phyloP scores from a whole-genome alignment of 2,888 invertebrate genomes.

The Oxystoma pomonae region DNA sequence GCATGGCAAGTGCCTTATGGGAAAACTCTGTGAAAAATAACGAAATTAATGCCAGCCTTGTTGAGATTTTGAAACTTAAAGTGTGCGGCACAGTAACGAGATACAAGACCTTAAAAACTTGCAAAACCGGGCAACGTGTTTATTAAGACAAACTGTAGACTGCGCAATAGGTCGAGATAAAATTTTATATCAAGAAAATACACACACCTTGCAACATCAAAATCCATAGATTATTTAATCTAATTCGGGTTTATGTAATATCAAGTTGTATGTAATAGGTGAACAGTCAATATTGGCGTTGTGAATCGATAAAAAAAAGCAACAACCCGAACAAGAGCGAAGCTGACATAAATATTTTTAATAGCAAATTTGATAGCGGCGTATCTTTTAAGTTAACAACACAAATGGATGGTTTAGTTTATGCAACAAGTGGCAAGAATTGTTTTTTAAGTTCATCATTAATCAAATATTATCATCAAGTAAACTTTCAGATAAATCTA shows the following conservation, averaged over 20 bases:
- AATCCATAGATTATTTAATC: background rate
- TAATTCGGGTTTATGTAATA: background rate
- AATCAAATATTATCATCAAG: too few relatives aligned
- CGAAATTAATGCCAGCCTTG: background rate
- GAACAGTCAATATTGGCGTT: background rate
- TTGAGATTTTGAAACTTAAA: background rate
- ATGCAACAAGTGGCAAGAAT: too few relatives aligned
- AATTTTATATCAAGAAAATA: background rate
- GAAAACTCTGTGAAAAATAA: background rate
- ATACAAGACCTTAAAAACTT: background rate
- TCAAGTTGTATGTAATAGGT: background rate
- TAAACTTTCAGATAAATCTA: too few relatives aligned
- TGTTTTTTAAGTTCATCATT: too few relatives aligned
- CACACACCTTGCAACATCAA: background rate
- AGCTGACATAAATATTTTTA: background rate
- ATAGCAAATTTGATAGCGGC: background rate
- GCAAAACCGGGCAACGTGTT: background rate
- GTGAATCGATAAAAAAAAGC: background rate
- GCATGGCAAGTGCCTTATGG: background rate
- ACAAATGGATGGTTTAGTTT: too few relatives aligned
- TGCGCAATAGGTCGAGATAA: background rate
- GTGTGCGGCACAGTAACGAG: background rate
- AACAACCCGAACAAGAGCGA: too few relatives aligned
- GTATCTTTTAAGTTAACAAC: too few relatives aligned
- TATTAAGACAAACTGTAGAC: background rate